These are phyloP conservation scores for Umimayanthus kanabou DNA, from an alignment of 92 coral and sea anemone species.

Conservation along the genomic window DNA sequence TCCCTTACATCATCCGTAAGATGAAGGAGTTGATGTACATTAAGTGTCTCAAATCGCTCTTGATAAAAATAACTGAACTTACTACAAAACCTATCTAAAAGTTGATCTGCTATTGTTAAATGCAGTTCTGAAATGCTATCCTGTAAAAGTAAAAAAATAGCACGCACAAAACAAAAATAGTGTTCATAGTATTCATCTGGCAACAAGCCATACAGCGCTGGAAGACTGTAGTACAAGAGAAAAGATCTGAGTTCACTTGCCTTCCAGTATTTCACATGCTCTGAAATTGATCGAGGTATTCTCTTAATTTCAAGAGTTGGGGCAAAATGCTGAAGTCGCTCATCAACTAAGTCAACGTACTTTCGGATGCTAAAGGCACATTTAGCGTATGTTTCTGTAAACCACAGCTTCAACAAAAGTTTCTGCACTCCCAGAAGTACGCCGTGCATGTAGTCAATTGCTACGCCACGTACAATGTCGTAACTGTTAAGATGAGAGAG, in stretches of 20 bases:
- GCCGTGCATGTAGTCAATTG: slow-evolving; percentile 81
- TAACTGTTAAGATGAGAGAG: slow-evolving; percentile 43
- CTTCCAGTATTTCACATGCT: slow-evolving; percentile 62
- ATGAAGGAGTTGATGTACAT: slow-evolving; percentile 66
- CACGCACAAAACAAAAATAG: slow-evolving; percentile 42
- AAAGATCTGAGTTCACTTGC: slow-evolving; percentile 68
- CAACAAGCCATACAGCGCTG: slow-evolving; percentile 53
- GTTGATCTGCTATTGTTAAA: slow-evolving; percentile 43
- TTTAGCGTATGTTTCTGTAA: slow-evolving; percentile 38
- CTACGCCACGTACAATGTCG: slow-evolving; percentile 55
- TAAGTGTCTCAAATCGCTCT: slow-evolving; percentile 48
- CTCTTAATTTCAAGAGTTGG: slow-evolving; percentile 59
- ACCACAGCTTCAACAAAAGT: slow-evolving; percentile 62
- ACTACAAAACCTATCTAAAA: slow-evolving; percentile 44
- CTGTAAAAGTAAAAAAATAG: slow-evolving; percentile 50
- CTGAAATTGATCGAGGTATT: slow-evolving; percentile 50
- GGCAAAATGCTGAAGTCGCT: slow-evolving; percentile 51
- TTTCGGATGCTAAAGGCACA: slow-evolving; percentile 44
- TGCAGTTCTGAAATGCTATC: slow-evolving; percentile 47
- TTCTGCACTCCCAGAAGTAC: slow-evolving; percentile 64
- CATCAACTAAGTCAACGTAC: slow-evolving; percentile 39
- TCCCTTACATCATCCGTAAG: slow-evolving; percentile 56
- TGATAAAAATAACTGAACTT: slow-evolving; percentile 37
- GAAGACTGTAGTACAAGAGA: slow-evolving; percentile 56
- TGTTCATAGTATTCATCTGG: slow-evolving; percentile 56